Evolutionary conservation across 2,797 vertebrate species (phyloP).

Genomic region (Tauraco hartlaubi): DNA sequence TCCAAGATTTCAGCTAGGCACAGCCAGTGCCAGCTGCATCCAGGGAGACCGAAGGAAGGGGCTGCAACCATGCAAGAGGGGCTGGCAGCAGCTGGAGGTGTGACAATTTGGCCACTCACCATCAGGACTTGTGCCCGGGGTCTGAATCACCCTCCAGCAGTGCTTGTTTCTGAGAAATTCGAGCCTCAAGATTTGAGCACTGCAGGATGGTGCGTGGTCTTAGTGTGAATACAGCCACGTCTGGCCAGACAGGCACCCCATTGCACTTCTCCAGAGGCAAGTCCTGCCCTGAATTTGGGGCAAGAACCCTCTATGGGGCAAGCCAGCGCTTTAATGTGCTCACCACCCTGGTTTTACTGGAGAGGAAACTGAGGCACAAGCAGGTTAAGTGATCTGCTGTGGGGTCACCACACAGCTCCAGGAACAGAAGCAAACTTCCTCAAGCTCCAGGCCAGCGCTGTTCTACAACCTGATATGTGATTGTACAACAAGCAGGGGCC

Average conservation of each 20-base stretch:
- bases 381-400: neutral
- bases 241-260: neutral
- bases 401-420: neutral
- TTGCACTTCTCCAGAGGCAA: neutral
- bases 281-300: neutral
- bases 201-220: neutral
- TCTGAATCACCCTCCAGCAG: neutral
- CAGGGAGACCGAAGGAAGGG: neutral
- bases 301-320: neutral
- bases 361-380: constrained; percentile 1
- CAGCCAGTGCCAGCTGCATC: neutral
- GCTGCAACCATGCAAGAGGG: neutral
- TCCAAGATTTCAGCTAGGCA: neutral
- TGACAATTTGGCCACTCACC: neutral
- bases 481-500: neutral
- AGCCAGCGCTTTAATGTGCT: neutral
- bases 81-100: neutral
- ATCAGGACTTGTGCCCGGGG: neutral
- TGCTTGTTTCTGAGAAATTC: neutral
- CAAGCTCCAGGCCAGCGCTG: neutral
- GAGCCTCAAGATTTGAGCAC: neutral
- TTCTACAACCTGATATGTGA: neutral
- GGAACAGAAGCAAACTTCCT: neutral
- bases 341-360: neutral
- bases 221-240: neutral